phyloP scores from a whole-genome alignment of 2,113 vertebrate species.

The Charina bottae region DNA sequence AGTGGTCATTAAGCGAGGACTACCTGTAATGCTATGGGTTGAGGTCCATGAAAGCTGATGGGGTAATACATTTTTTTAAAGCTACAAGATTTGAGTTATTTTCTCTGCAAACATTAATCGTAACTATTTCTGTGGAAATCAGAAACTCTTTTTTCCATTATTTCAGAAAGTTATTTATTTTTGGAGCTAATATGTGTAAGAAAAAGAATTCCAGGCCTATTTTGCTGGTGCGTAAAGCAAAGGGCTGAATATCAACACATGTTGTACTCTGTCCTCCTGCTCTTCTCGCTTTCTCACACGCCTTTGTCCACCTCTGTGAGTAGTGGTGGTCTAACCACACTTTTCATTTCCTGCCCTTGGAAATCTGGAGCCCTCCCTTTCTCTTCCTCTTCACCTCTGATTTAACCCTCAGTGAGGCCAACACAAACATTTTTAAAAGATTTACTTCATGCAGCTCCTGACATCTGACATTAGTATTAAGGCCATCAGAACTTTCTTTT shows the following conservation, averaged over 20 bases:
- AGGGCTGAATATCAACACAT: constrained; percentile 45
- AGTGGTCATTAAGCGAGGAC: too few species aligned
- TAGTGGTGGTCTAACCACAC: constrained; percentile 15
- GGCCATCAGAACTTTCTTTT: constrained; percentile 38
- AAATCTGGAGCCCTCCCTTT: constrained; percentile 36
- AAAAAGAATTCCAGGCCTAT: constrained; percentile 43
- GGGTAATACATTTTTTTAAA: too few species aligned
- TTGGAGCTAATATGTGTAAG: constrained; percentile 37
- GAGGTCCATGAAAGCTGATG: too few species aligned
- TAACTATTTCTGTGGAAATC: too few species aligned
- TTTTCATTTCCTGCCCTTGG: constrained; percentile 44
- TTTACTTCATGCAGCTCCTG: constrained; percentile 47
- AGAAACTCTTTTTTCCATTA: too few species aligned
- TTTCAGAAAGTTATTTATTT: neutral
- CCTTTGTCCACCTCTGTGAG: constrained; percentile 32
- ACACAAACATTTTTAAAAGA: constrained; percentile 39
- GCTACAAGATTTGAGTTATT: too few species aligned
- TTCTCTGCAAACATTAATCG: too few species aligned
- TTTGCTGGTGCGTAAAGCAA: constrained; percentile 46
- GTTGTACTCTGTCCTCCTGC: constrained; percentile 42
- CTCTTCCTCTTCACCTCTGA: constrained; percentile 22
- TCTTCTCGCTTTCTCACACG: constrained; percentile 38
- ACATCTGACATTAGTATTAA: constrained; percentile 44
- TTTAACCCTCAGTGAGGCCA: constrained; percentile 26
- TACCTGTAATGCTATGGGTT: too few species aligned